Evolutionary conservation across 2,888 invertebrate species (phyloP), one percentile per base, ranked within the genome.

Genomic region (Tetheella fluctuosa): DNA sequence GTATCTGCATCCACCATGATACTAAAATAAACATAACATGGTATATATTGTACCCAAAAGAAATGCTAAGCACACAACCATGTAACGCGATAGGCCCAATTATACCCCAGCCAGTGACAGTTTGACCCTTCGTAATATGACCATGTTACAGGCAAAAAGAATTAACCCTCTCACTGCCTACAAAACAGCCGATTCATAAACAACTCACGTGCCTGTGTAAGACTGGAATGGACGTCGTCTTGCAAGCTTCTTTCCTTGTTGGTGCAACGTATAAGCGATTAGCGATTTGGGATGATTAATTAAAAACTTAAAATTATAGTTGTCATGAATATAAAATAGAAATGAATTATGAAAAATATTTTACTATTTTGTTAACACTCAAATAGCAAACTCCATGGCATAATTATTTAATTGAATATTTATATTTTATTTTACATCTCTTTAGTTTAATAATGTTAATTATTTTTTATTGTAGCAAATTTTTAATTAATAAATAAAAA

Each of bases 141-240:
- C 28, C 12, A 23, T 37, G 30, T 23, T 53, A 57, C 53, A 56
- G 56, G 60, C 42, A 58, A 57, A 52, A n/a, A 30, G 59, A n/a
- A 55, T 57, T 60, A 58, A 54, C 57, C 28, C 57, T 37, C 55
- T 34, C 55, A 8, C 37, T 28, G 55, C 42, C 28, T 52, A 48
- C 57, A 57, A 48, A 59, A 52, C 25, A 30, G 62, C 54, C 13
- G 60, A 59, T 52, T 59, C 39, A 17, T 39, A 63, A 37, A 54
- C 64, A 34, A 54, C 57, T 60, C 64, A 64, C 64, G 62, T 59
- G 60, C 55, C 52, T 55, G 23, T 20, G 30, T 39, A 60, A 55
- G 23, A 17, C 23, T 34, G 39, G n/a, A 17, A 52, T 10, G 37
- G 56, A 23, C 52, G 55, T 55, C 20, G 30, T 55, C 55, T 55